Evolutionary conservation across 2,888 invertebrate species (phyloP), one percentile per base, ranked within the genome.

Genomic region (Morinoia aosen): DNA sequence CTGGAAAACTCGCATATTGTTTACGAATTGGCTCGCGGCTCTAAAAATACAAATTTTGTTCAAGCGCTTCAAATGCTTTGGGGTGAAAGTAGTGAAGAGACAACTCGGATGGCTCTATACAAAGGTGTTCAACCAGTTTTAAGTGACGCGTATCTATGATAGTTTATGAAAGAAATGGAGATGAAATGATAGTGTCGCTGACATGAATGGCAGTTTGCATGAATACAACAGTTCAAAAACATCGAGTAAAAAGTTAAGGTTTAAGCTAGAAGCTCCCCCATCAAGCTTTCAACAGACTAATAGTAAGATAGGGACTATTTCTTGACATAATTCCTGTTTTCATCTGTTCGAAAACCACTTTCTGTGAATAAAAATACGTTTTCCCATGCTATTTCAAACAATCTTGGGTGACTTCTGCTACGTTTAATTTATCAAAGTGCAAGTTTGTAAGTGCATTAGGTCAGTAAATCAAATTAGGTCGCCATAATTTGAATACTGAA

Each of bases 401-500:
- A 25, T 33, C 25, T 33, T 16, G 25, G 25, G 19, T 61, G 76
- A 33, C 10, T 25, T 76, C 25, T 25, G 76, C 76, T 19, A 12
- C 8, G 33, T 76, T 76, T 8, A 8, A 76, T 76, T 33, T 76
- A 10, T 76, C 76, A 33, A 61, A 19, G 76, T 76, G 76, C 76
- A 33, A 76, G 25, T 25, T 76, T 10, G 76, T 33, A 33, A 14
- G 76, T 33, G 76, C 10, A 8, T 76, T 25, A 76, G 25, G 19
- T 33, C 76, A 76, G 93, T 93, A 93, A 93, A 93, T 93, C 93
- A 93, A 93, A 57, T 57, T 93, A 93, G 57, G 93, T 57, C 25
- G 33, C 57, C 93, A 16, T 93, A 93, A 93, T 39, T 93, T 93
- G 93, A 93, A 93, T 93, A 93, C 93, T 56, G 48, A 93, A 16